These are phyloP conservation scores for Stenotaenia linearis DNA, from an alignment of 2,888 invertebrate genomes.

Conservation along the genomic window DNA sequence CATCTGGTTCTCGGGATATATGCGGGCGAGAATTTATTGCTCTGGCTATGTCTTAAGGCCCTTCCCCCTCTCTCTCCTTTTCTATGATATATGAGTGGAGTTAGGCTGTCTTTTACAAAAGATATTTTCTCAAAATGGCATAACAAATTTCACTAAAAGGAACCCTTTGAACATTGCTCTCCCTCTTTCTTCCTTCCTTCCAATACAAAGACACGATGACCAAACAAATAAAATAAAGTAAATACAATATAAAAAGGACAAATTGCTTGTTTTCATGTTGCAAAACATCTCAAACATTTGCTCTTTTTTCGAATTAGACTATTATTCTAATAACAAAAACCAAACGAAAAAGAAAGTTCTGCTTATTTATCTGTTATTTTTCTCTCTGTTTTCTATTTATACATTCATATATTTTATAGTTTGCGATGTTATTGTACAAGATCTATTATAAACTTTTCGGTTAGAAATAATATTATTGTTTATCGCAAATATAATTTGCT, in stretches of 20 bases:
- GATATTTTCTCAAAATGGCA: slow-evolving; percentile 19
- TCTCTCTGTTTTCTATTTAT: no score
- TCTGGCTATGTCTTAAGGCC: slow-evolving; percentile 19
- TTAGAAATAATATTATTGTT: no score
- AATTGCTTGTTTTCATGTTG: slow-evolving; percentile 11
- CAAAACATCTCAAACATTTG: background rate
- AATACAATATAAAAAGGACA: slow-evolving; percentile 1
- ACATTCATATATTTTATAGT: no score
- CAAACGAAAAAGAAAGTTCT: no score
- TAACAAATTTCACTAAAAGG: slow-evolving; percentile 19
- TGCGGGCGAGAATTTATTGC: slow-evolving; percentile 19
- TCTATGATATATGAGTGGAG: slow-evolving; percentile 15
- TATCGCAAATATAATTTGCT: no score
- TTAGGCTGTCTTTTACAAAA: slow-evolving; percentile 15
- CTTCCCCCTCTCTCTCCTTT: slow-evolving; percentile 16
- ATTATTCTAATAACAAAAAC: background rate
- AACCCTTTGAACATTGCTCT: slow-evolving; percentile 19
- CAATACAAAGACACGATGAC: slow-evolving; percentile 15
- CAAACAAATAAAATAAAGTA: slow-evolving; percentile 5
- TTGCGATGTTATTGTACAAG: no score
- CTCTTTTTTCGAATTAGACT: background rate
- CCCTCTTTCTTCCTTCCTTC: background rate
- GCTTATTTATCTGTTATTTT: no score
- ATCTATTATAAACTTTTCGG: no score
- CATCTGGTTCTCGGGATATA: slow-evolving; percentile 11